phyloP scores from a whole-genome alignment of 2,113 vertebrate species.

The Rhynchopsitta pachyrhyncha region DNA sequence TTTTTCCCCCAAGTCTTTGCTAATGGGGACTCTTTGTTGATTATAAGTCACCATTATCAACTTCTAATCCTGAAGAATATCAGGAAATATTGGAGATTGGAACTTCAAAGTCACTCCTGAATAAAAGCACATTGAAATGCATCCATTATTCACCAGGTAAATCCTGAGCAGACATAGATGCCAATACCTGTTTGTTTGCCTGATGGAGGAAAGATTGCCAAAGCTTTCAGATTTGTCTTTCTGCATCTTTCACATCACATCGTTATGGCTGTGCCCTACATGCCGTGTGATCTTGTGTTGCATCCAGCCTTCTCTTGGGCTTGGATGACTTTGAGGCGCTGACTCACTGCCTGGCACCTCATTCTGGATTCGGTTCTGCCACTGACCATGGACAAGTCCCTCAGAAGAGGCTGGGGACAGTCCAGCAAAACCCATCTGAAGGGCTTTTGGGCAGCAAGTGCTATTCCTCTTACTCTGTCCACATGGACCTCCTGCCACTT shows the following conservation, averaged over 20 bases:
- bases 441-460: not conserved
- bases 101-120: constrained; percentile 65
- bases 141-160: constrained; percentile 70
- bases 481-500: not conserved
- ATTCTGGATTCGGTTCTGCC: not conserved
- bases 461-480: not conserved
- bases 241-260: not conserved
- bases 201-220: not conserved
- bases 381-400: not conserved
- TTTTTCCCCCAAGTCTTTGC: not conserved
- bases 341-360: not conserved
- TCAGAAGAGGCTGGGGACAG: not conserved
- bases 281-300: not conserved
- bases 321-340: not conserved
- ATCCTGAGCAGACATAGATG: constrained; percentile 54
- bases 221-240: constrained; percentile 12
- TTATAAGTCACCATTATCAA: constrained; percentile 38
- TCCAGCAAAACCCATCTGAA: not conserved
- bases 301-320: not conserved
- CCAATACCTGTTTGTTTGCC: constrained; percentile 58
- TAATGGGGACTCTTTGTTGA: constrained; percentile 1
- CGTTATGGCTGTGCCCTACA: accelerated
- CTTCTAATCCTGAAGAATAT: constrained; percentile 9
- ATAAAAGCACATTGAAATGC: constrained; percentile 42
- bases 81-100: not conserved